Percentiles rank a stretch among this genome's conserved stretches.
These are phyloP conservation scores for Drosophila virilis DNA, from an alignment of 1,140 invertebrate genomes.

Conservation along the genomic window DNA sequence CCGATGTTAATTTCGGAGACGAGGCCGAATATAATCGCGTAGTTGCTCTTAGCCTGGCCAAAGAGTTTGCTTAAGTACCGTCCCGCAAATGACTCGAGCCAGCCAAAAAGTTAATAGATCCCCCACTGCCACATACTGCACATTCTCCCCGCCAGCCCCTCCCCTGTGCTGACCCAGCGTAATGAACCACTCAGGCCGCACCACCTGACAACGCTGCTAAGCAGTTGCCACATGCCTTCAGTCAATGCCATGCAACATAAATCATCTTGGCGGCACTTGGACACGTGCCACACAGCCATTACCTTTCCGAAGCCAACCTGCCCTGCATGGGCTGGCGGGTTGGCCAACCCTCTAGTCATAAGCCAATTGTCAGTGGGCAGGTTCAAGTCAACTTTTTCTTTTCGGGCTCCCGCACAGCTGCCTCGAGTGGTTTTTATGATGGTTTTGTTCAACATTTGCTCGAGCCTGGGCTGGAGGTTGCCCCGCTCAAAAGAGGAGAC, in stretches of 20 bases:
- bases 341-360: constrained; percentile 39
- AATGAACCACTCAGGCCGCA: constrained; percentile 17
- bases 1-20: constrained; percentile 32
- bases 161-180: not conserved
- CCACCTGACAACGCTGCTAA: constrained; percentile 4
- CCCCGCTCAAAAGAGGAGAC: not conserved
- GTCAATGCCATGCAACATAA: constrained; percentile 75
- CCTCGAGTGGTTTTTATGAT: constrained; percentile 52
- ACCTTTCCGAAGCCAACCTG: constrained; percentile 37
- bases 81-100: not conserved
- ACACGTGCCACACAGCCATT: constrained; percentile 68
- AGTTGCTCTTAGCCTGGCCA: not conserved
- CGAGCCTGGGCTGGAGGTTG: constrained; percentile 20
- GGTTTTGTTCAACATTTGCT: constrained; percentile 46
- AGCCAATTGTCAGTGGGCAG: constrained; percentile 82
- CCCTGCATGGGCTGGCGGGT: not conserved
- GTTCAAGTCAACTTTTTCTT: constrained; percentile 66
- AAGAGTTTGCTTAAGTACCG: constrained; percentile 12
- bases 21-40: constrained; percentile 30
- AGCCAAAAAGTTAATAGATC: constrained; percentile 11
- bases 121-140: no score
- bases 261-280: constrained; percentile 72
- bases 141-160: not conserved
- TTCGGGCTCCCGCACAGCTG: constrained; percentile 2
- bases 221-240: constrained; percentile 70